Conservation (phyloP, 2,797 vertebrate genomes). For the Rhinoraja longicauda region DNA sequence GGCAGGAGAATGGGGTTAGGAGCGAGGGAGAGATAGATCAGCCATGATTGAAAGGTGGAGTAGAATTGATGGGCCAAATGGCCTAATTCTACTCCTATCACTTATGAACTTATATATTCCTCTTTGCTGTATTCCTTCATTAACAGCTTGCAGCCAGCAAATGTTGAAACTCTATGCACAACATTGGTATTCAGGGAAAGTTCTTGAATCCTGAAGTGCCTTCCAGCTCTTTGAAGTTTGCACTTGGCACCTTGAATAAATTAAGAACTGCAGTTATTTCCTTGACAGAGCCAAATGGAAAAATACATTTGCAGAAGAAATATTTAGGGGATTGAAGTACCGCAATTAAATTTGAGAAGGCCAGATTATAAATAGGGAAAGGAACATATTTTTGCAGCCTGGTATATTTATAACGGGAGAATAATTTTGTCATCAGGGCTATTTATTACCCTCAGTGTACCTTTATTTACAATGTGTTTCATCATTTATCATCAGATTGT, state of each 20-base stretch:
- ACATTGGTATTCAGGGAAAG: not conserved
- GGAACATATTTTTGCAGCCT: not conserved
- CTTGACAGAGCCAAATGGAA: not conserved
- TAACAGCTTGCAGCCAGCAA: too few species aligned
- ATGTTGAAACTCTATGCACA: not conserved
- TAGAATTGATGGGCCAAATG: too few species aligned
- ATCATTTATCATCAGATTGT: not conserved
- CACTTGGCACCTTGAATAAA: constrained; percentile 1
- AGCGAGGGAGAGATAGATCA: too few species aligned
- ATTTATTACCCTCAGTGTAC: not conserved
- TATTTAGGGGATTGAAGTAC: not conserved
- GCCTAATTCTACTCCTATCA: too few species aligned
- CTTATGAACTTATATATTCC: not conserved
- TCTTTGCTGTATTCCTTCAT: not conserved
- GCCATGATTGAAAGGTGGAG: too few species aligned
- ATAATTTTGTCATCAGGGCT: not conserved
- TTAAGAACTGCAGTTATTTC: not conserved
- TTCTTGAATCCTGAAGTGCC: not conserved
- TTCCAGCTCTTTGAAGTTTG: constrained; percentile 11
- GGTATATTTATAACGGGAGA: not conserved
- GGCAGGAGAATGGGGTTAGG: too few species aligned
- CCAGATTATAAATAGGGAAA: not conserved
- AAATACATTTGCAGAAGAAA: not conserved
- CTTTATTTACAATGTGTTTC: not conserved
- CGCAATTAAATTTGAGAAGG: not conserved